phyloP scores from a whole-genome alignment of 2,797 vertebrate species.

The Diplodus sargus region DNA sequence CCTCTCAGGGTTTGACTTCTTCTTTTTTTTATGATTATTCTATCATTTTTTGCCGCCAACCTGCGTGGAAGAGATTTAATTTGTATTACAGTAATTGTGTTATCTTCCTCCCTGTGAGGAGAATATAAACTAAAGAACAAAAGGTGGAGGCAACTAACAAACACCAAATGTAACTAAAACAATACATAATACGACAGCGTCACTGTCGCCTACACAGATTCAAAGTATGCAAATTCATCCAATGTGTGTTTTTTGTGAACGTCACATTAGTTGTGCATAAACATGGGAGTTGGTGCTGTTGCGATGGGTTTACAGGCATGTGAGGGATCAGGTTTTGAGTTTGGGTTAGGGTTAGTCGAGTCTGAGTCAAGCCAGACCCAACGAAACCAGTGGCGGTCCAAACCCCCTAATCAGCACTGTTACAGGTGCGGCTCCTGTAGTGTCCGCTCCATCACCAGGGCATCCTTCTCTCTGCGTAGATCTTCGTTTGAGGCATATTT shows the following conservation, averaged over 20 bases:
- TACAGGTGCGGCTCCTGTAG: background rate
- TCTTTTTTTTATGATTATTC: conserved; percentile 1
- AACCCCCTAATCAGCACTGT: background rate
- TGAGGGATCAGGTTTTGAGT: background rate
- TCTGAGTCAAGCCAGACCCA: conserved; percentile 5
- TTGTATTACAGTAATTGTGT: background rate
- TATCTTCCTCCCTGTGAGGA: background rate
- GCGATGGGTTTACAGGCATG: background rate
- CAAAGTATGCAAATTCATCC: background rate
- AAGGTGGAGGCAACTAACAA: background rate
- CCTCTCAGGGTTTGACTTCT: background rate
- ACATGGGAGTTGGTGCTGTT: conserved; percentile 6
- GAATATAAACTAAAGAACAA: background rate
- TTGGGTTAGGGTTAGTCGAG: background rate
- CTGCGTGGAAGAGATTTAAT: background rate
- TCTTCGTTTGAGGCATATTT: background rate
- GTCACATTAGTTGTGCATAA: conserved; percentile 7
- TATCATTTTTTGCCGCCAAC: conserved; percentile 24
- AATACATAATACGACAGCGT: background rate
- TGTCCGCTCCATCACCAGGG: background rate
- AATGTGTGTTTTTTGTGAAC: conserved; percentile 13
- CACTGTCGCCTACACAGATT: background rate
- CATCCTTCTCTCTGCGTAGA: too few species aligned
- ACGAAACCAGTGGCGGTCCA: conserved; percentile 18
- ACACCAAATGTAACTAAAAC: conserved; percentile 6